phyloP scores from a whole-genome alignment of 2,888 invertebrate genomes.

The Mesochorus sp. region DNA sequence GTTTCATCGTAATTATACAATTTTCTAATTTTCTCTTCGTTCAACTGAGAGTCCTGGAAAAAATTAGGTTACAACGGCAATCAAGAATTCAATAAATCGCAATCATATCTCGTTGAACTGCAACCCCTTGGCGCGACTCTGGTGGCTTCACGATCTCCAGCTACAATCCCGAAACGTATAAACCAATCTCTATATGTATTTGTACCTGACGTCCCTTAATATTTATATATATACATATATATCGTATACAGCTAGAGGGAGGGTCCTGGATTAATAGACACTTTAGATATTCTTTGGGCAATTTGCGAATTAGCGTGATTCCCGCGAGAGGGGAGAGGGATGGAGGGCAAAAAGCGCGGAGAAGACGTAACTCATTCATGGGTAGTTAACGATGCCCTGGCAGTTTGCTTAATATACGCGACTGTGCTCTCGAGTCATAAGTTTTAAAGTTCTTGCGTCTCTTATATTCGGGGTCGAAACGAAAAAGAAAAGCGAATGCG shows the following conservation, averaged over 20 bases:
- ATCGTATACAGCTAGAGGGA: constrained; percentile 2
- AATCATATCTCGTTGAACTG: neutral
- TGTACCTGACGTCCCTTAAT: neutral
- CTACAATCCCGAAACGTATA: neutral
- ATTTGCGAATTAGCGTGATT: constrained; percentile 76
- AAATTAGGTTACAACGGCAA: neutral
- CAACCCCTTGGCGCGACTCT: neutral
- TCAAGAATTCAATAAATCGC: neutral
- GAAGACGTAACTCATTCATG: constrained; percentile 80
- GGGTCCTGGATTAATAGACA: constrained; percentile 72
- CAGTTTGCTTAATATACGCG: constrained; percentile 75
- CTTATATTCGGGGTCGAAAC: constrained; percentile 49
- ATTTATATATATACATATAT: neutral
- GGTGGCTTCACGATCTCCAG: neutral
- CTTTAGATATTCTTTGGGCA: constrained; percentile 70
- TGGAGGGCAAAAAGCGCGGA: constrained; percentile 29
- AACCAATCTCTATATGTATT: neutral
- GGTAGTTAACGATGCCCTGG: constrained; percentile 77
- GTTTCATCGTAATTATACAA: neutral
- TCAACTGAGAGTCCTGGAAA: neutral
- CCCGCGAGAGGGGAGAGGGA: constrained; percentile 27
- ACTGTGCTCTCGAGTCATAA: constrained; percentile 73
- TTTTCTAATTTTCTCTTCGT: neutral
- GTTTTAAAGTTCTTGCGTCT: constrained; percentile 73
- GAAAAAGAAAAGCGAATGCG: constrained; percentile 34